Base-by-base conservation (phyloP, 2,797 vertebrate genomes). In the Sebastes oblongus region DNA sequence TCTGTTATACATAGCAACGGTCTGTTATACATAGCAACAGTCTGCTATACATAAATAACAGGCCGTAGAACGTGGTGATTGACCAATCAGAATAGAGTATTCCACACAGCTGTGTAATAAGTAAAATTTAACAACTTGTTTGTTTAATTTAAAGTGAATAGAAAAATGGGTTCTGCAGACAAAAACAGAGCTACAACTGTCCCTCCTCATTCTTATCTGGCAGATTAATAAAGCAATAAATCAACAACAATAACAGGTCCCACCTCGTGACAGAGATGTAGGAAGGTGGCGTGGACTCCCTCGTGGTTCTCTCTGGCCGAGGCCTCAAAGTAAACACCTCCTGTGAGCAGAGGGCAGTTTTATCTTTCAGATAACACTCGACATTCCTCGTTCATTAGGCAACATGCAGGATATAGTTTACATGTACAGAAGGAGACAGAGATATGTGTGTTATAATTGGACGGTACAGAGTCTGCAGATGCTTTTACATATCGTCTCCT, bases 271-370 rank as follows among this genome's bases (percentile, higher is more conserved):
- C 97, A 98, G 11, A 98, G 95, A 81, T 97, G 97, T 36, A 97
- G 94, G 89, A 98, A 98, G 65, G 97, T 96, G 13, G 94, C 88
- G 2, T 94, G 96, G 66, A 98, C 97, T 0, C 96, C 97, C 24
- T 97, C 96, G 42, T 96, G 94, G 94, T 95, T 97, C 92, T 98
- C 98, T 78, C 97, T 93, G 50, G 97, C 97, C 2, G 98, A 98
- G 60, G 96, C 96, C 92, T 98, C 98, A 0, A 96, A 96, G 93
- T 98, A 97, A 6, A 94, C 92, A 0, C 94, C 93, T 46, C 94
- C 94, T 94, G 89, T 30, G 65, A 42, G 32, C 67, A 84, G 73
- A 86, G 52, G 52, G 30, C 56, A 75, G 67, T 55, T 52, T 79
- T 75, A 88, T 89, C 80, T 58, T 3, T 24, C 42, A 69, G 83